Percentiles rank a stretch among this genome's conserved stretches.
These are phyloP conservation scores for Garra rufa DNA, from an alignment of 2,113 vertebrate genomes.

Conservation along the genomic window DNA sequence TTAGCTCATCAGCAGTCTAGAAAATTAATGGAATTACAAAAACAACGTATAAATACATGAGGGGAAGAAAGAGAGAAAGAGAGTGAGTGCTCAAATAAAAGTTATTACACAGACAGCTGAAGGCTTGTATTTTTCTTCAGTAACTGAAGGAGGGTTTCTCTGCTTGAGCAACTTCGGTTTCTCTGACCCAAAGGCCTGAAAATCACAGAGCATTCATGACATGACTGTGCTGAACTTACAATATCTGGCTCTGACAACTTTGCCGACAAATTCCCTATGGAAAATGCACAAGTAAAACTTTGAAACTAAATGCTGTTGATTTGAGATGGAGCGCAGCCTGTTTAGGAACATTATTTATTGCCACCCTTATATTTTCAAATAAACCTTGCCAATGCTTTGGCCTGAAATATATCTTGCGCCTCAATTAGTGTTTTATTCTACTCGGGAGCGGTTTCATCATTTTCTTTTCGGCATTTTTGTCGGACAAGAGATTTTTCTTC, in stretches of 20 bases:
- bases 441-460: not conserved
- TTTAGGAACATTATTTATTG: not conserved
- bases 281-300: not conserved
- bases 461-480: not conserved
- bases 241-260: not conserved
- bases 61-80: not conserved
- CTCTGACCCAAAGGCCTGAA: not conserved
- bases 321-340: not conserved
- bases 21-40: not conserved
- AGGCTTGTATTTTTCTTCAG: not conserved
- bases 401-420: not conserved
- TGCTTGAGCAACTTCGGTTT: not conserved
- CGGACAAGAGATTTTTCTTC: not conserved
- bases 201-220: not conserved
- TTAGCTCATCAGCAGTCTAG: not conserved
- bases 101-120: not conserved
- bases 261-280: not conserved
- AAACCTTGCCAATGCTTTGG: not conserved
- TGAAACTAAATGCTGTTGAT: not conserved
- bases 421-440: not conserved
- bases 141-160: not conserved
- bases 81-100: not conserved
- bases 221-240: not conserved
- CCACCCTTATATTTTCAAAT: not conserved
- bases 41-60: not conserved